Base-by-base conservation (phyloP, 2,888 invertebrate genomes). In the Agriotes lineatus region DNA sequence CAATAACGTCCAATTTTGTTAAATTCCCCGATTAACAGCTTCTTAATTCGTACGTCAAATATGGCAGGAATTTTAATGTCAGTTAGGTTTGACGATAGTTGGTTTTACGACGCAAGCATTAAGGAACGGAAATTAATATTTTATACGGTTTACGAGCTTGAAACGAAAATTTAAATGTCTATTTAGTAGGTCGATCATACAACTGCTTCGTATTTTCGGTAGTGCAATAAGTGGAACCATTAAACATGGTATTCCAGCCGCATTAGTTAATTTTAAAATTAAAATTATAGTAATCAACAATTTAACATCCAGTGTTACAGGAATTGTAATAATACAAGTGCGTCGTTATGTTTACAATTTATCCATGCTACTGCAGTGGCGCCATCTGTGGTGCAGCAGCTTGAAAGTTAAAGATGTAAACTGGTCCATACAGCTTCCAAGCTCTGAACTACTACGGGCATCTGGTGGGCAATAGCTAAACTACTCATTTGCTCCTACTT, bases 401-500 rank as follows among this genome's bases (percentile, higher is more conserved):
- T n/a, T n/a, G n/a, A n/a, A n/a, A n/a, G n/a, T n/a, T n/a, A n/a
- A 19, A 25, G 52, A 52, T 25, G 33, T 3, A 30, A 39, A 48
- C 10, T 42, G 66, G 66, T 66, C 66, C 66, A 66, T 12, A 16
- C 66, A 66, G 66, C 66, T 42, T 66, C 52, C 52, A 60, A 12
- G 52, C 4, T n/a, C 4, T 7, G 1, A 4, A 16, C 45, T 10
- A 52, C 42, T 61, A 48, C 20, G 44, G 64, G 57, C 71, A 69
- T 66, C 73, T 73, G 37, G 42, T 50, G 66, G 42, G 22, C 25
- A 45, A 14, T 44, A 63, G 69, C 25, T 52, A 33, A 20, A 72
- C 45, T 65, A 14, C 19, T 18, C 18, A 18, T 14, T 2, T 42
- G 42, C 35, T 12, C 3, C 12, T 1, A 12, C 14, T 12, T 37